These are phyloP conservation scores for Diadegma fenestrale DNA, from an alignment of 2,888 invertebrate genomes.

Conservation along the genomic window DNA sequence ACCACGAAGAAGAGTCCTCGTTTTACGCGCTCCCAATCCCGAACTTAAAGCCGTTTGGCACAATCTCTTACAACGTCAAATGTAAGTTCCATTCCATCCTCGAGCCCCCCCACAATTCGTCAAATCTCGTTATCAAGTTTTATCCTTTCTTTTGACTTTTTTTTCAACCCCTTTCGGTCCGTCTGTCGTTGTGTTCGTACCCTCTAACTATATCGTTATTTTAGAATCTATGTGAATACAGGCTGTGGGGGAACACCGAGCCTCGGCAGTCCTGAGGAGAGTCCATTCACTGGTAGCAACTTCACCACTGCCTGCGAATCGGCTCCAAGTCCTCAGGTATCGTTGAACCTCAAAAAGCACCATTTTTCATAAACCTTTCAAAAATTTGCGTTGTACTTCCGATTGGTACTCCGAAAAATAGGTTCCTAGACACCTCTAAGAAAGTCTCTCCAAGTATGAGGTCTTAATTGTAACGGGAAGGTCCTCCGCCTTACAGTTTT, in stretches of 20 bases:
- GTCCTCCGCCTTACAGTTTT: too few relatives aligned
- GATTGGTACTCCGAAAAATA: too few relatives aligned
- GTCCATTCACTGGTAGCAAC: constrained; percentile 72
- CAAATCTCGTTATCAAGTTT: neutral
- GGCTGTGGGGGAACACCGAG: constrained; percentile 91
- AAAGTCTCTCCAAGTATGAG: too few relatives aligned
- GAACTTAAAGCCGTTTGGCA: constrained; percentile 97
- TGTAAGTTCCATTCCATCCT: constrained; percentile 87
- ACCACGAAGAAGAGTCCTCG: constrained; percentile 89
- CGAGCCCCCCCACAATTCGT: constrained; percentile 5
- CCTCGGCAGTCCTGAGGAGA: constrained; percentile 92
- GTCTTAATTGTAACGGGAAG: too few relatives aligned
- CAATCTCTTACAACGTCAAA: constrained; percentile 94
- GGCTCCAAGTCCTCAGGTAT: constrained; percentile 80
- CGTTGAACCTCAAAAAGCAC: neutral
- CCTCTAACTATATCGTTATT: constrained; percentile 78
- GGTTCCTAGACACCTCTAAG: too few relatives aligned
- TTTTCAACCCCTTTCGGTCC: constrained; percentile 47
- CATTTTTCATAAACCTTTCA: too few relatives aligned
- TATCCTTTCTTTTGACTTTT: neutral
- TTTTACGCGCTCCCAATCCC: constrained; percentile 92
- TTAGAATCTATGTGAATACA: constrained; percentile 93
- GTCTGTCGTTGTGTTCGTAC: constrained; percentile 66
- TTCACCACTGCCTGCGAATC: constrained; percentile 75
- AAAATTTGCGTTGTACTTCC: too few relatives aligned